Evolutionary conservation across 1,140 invertebrate species (phyloP).

Genomic region (Bombus pyrosoma): DNA sequence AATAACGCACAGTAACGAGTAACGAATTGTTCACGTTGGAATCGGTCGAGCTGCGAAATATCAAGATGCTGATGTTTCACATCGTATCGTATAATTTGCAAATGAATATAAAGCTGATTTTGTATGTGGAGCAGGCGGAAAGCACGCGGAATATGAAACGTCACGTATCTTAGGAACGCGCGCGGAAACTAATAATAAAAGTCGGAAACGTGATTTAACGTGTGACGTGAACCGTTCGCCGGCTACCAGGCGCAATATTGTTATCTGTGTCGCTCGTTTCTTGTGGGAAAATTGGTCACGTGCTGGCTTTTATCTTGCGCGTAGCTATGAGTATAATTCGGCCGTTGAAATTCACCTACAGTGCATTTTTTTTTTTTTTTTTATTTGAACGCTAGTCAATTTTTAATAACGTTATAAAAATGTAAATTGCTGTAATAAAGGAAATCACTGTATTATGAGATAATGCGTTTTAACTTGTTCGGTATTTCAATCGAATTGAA

Average conservation of each 20-base stretch:
- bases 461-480: background rate
- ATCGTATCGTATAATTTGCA: background rate
- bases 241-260: background rate
- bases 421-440: too few species aligned
- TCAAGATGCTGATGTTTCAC: background rate
- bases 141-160: constrained; percentile 1
- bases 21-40: background rate
- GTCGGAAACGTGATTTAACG: constrained; percentile 28
- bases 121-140: background rate
- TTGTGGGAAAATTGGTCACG: background rate
- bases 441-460: too few species aligned
- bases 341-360: background rate
- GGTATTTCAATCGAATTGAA: background rate
- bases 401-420: too few species aligned
- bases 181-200: constrained; percentile 35
- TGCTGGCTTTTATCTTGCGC: background rate
- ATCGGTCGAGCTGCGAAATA: background rate
- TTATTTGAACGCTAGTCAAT: background rate
- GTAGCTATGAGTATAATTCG: background rate
- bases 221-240: background rate
- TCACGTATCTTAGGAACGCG: background rate
- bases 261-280: background rate
- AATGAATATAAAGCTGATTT: background rate
- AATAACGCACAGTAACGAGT: too few species aligned
- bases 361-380: too few species aligned